phyloP scores from a whole-genome alignment of 1,140 invertebrate species.

The Eriocheir sinensis region DNA sequence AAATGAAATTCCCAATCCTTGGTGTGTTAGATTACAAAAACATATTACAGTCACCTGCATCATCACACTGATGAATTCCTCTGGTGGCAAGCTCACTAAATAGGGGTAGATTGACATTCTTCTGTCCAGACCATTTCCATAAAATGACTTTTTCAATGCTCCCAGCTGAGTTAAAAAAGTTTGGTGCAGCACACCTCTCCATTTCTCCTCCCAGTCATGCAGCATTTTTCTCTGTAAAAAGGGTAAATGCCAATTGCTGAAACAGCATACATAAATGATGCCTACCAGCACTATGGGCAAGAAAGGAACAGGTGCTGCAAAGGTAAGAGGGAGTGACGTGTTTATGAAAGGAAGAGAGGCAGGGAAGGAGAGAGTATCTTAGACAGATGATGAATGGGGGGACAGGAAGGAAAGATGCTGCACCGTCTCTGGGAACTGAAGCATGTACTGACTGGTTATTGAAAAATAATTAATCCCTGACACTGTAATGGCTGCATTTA shows the following conservation, averaged over 20 bases:
- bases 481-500: too few species aligned
- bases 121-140: constrained; percentile 80
- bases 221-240: constrained; percentile 84
- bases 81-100: constrained; percentile 81
- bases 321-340: too few species aligned
- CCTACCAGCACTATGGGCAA: neutral
- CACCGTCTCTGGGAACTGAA: too few species aligned
- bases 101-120: constrained; percentile 88
- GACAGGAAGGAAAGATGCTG: too few species aligned
- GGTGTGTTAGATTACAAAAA: too few species aligned
- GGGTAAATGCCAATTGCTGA: neutral
- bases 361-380: too few species aligned
- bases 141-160: constrained; percentile 84
- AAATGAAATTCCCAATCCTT: too few species aligned
- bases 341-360: too few species aligned
- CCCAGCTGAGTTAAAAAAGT: constrained; percentile 88
- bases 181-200: constrained; percentile 85
- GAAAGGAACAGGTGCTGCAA: neutral
- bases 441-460: too few species aligned
- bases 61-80: constrained; percentile 83
- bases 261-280: neutral
- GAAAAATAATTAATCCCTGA: too few species aligned
- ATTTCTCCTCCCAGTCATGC: constrained; percentile 85
- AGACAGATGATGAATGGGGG: too few species aligned
- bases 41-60: constrained; percentile 81